Conservation (phyloP, 2,888 invertebrate genomes). For the Dinocampus coccinellae region DNA sequence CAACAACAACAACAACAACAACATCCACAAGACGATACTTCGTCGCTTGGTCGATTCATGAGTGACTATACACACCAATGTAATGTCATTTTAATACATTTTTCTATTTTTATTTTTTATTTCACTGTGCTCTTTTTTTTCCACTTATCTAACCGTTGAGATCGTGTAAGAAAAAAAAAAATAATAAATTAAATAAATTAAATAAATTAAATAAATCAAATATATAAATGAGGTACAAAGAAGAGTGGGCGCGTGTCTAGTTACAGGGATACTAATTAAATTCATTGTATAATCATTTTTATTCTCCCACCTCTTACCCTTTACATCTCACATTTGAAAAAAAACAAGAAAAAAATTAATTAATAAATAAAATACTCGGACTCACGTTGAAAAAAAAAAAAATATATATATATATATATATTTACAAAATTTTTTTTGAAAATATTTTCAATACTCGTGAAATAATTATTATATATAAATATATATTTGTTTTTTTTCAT, state of each 20-base stretch:
- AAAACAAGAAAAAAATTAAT: too few species aligned
- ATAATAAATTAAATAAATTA: too few species aligned
- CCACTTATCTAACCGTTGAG: too few species aligned
- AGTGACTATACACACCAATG: not conserved
- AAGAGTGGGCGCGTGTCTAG: conserved; percentile 44
- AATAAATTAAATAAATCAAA: too few species aligned
- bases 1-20: too few species aligned
- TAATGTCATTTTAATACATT: not conserved
- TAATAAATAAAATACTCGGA: too few species aligned
- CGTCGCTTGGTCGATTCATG: not conserved
- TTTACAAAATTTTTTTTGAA: not conserved
- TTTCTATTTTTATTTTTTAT: too few species aligned
- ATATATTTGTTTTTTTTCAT: too few species aligned
- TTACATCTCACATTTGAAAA: not conserved
- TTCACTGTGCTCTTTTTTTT: not conserved
- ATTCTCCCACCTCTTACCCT: not conserved
- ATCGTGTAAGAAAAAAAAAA: too few species aligned
- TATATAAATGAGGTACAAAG: conserved; percentile 10
- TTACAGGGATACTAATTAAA: conserved; percentile 58
- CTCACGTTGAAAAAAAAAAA: not conserved
- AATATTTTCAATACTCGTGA: not conserved
- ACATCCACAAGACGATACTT: not conserved
- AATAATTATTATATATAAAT: too few species aligned
- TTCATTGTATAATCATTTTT: conserved; percentile 1
- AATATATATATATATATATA: too few species aligned